Percentiles rank a stretch among this genome's conserved stretches.
Conservation (phyloP, 37 sponge, comb jelly and placozoan genomes). For the Bolinopsis microptera region DNA sequence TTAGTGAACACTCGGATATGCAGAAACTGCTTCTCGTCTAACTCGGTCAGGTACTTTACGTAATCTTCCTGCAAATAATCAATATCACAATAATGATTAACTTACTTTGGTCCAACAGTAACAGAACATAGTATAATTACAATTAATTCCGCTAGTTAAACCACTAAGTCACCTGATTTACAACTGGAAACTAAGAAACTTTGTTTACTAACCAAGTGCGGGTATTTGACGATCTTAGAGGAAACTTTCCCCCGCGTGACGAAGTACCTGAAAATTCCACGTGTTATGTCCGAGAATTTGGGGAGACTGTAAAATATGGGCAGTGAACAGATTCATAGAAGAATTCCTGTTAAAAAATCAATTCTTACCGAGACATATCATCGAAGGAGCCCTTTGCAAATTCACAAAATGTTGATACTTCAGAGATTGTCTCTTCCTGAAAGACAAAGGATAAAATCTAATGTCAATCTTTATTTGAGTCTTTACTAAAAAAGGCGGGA, state of each 20-base stretch:
- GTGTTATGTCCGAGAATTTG: too few species aligned
- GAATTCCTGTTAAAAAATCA: too few species aligned
- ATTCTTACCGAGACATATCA: conserved; percentile 14
- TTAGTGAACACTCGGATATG: conserved; percentile 78
- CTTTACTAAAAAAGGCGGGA: too few species aligned
- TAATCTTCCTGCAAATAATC: conserved; percentile 87
- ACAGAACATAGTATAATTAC: too few species aligned
- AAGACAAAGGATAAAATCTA: too few species aligned
- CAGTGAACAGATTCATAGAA: too few species aligned
- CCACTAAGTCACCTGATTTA: too few species aligned
- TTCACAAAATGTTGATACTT: conserved; percentile 26
- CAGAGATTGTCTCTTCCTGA: conserved; percentile 60
- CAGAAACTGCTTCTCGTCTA: conserved; percentile 92
- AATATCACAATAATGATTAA: not conserved
- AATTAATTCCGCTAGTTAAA: too few species aligned
- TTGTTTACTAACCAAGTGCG: conserved; percentile 74
- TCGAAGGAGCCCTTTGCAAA: conserved; percentile 23
- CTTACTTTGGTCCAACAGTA: not conserved
- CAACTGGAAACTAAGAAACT: too few species aligned
- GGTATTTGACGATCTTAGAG: conserved; percentile 89
- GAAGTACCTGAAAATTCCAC: conserved; percentile 74
- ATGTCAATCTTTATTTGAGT: too few species aligned
- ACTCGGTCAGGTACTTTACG: conserved; percentile 78
- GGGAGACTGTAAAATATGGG: not conserved
- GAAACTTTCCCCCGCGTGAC: conserved; percentile 83